Conservation (phyloP, 2,888 invertebrate species). For the Drosophila algonquin region DNA sequence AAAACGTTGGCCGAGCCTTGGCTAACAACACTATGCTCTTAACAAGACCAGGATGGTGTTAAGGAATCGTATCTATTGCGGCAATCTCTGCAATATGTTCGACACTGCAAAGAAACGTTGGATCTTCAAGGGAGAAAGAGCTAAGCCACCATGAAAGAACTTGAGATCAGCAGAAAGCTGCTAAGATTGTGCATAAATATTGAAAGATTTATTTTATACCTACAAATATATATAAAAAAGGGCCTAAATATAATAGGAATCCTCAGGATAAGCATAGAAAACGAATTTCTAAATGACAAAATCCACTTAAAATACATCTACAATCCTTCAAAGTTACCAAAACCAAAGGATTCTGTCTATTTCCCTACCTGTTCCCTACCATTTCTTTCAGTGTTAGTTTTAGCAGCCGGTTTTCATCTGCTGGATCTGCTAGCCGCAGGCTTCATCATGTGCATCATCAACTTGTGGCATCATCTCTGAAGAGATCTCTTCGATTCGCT, state of each 20-base stretch:
- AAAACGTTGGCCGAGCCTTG: conserved; percentile 22
- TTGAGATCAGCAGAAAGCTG: too few relatives aligned
- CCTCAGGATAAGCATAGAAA: too few relatives aligned
- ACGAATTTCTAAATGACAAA: too few relatives aligned
- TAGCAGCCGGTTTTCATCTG: conserved; percentile 61
- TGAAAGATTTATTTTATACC: too few relatives aligned
- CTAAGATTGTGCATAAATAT: too few relatives aligned
- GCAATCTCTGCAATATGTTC: conserved; percentile 57
- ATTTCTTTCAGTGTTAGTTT: conserved; percentile 18
- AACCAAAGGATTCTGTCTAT: too few relatives aligned
- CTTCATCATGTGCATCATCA: conserved; percentile 53
- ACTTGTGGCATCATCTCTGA: conserved; percentile 24
- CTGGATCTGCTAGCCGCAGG: conserved; percentile 41
- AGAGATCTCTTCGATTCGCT: conserved; percentile 13
- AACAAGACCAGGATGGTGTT: conserved; percentile 65
- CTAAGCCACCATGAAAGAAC: too few relatives aligned
- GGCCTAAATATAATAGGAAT: too few relatives aligned
- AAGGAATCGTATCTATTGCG: conserved; percentile 70
- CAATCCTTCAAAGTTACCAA: background rate
- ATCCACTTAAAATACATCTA: background rate
- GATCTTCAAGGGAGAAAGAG: background rate
- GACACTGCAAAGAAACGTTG: conserved; percentile 28
- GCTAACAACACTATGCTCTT: conserved; percentile 77
- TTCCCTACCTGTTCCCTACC: background rate
- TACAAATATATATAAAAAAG: too few relatives aligned